Conservation (phyloP, 2,888 invertebrate genomes). For the Baronia brevicornis region DNA sequence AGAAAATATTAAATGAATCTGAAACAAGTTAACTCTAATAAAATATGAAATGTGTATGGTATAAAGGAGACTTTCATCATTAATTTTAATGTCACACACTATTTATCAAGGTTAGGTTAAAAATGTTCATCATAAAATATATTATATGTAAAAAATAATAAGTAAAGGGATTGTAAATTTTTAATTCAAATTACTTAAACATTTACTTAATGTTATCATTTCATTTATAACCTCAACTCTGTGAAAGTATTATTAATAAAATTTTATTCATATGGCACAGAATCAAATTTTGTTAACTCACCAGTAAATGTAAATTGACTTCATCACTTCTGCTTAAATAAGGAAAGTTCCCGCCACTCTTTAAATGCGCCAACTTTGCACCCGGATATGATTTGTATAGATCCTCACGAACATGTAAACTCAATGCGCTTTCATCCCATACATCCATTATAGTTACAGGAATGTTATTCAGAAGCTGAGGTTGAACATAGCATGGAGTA, state of each 20-base stretch:
- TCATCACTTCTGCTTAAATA: conserved; percentile 91
- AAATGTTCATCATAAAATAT: conserved; percentile 6
- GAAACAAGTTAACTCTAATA: too few species aligned
- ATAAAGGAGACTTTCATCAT: too few species aligned
- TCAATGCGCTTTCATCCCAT: conserved; percentile 91
- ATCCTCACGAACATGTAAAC: conserved; percentile 84
- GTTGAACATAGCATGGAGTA: conserved; percentile 85
- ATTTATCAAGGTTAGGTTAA: conserved; percentile 9
- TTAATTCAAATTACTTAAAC: background rate
- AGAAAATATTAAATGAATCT: too few species aligned
- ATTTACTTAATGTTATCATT: background rate
- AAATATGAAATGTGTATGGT: too few species aligned
- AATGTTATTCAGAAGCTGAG: conserved; percentile 79
- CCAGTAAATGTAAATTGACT: conserved; percentile 91
- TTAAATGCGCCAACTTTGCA: conserved; percentile 90
- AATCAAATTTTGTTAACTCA: conserved; percentile 62
- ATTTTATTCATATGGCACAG: too few species aligned
- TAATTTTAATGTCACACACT: too few species aligned
- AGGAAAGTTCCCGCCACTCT: conserved; percentile 93
- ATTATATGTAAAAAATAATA: conserved; percentile 12
- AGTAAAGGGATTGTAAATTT: background rate
- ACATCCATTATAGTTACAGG: conserved; percentile 92
- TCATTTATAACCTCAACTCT: too few species aligned
- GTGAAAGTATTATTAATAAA: too few species aligned
- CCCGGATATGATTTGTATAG: conserved; percentile 90